Evolutionary conservation across 2,888 invertebrate species (phyloP).

Genomic region (Gasteruption jaculator): DNA sequence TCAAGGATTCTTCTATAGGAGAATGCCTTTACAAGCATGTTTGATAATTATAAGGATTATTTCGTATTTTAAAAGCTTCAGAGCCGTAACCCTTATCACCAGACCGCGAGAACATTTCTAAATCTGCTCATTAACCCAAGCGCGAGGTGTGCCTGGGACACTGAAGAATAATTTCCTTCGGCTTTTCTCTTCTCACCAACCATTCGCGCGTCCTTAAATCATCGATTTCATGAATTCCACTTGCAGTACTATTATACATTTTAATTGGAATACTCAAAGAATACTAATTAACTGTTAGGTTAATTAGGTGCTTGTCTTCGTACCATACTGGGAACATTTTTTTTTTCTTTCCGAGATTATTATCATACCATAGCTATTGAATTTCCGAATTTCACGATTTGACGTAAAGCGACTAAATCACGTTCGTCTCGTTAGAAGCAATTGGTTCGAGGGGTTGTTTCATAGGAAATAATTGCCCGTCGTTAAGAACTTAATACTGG

Average conservation of each 20-base stretch:
- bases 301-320: slow-evolving; percentile 18
- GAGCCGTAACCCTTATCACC: slow-evolving; percentile 41
- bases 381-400: slow-evolving; percentile 10
- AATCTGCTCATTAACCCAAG: slow-evolving; percentile 47
- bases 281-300: slow-evolving; percentile 30
- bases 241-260: slow-evolving; percentile 27
- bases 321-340: no score
- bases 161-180: slow-evolving; percentile 12
- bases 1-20: slow-evolving; percentile 40
- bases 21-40: slow-evolving; percentile 39
- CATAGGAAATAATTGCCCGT: slow-evolving; percentile 38
- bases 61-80: slow-evolving; percentile 39
- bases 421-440: slow-evolving; percentile 30
- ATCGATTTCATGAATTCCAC: slow-evolving; percentile 24
- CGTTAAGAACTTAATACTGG: slow-evolving; percentile 33
- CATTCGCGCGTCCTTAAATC: slow-evolving; percentile 10
- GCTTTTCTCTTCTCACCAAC: slow-evolving; percentile 7
- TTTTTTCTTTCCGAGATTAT: no score
- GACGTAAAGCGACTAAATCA: slow-evolving; percentile 9
- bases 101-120: slow-evolving; percentile 49
- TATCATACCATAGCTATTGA: slow-evolving; percentile 9
- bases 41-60: slow-evolving; percentile 51
- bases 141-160: no score
- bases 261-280: slow-evolving; percentile 33
- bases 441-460: slow-evolving; percentile 25